Evolutionary conservation across 2,797 vertebrate species (phyloP), one percentile per base, ranked within the genome.

Genomic region (Danio aesculapii): DNA sequence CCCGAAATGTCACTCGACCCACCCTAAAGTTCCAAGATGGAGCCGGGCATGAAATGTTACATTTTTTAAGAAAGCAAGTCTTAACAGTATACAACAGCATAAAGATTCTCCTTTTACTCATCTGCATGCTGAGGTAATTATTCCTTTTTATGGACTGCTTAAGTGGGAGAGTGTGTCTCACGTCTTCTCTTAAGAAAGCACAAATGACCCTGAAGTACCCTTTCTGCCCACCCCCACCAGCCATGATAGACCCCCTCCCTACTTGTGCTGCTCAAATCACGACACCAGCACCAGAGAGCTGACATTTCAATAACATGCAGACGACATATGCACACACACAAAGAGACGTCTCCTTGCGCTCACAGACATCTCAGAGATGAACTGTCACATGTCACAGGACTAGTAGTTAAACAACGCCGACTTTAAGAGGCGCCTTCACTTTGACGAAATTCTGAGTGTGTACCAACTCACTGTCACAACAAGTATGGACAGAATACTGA

Each of bases 221-320:
- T 12, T 55, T 58, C 49, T 17, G 49, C 5, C n/a, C 49, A 17
- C 80, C 62, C 61, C 80, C 64, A 13, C 50, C 76, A 62, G 46
- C 50, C 77, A 53, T 63, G 5, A 19, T 50, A 53, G 16, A 53
- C 57, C 71, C 11, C 43, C 21, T 70, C 55, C 17, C 7, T 53
- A 14, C 68, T 69, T 16, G 4, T 12, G 16, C 59, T 11, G 8
- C 57, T 63, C 44, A 69, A 71, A 57, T 73, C 79, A 43, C 10
- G 14, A 74, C 70, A 79, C 71, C 52, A 19, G 3, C 8, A 41
- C 41, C 8, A 41, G 44, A 67, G 30, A 63, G 57, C 46, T 77
- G 66, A 59, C 77, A 77, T 53, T 44, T 55, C 52, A 80, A 79
- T 79, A 79, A 74, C 62, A 73, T 44, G 57, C 19, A 81, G 66